Evolutionary conservation across 2,888 invertebrate genomes (phyloP).

Genomic region (Eremobia ochroleuca): DNA sequence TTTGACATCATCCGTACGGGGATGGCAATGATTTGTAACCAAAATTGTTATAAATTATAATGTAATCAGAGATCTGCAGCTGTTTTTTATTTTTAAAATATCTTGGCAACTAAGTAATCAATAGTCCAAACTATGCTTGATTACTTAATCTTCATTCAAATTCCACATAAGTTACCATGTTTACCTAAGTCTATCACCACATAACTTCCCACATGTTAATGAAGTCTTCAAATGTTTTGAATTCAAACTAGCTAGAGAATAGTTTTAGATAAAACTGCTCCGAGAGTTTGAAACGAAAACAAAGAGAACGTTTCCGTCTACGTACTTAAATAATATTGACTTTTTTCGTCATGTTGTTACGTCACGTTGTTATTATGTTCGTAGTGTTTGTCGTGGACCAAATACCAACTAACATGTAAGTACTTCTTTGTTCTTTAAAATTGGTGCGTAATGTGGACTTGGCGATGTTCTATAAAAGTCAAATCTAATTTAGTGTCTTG

Average conservation of each 20-base stretch:
- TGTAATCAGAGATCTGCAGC: not conserved
- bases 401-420: not conserved
- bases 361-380: not conserved
- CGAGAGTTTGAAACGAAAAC: constrained; percentile 23
- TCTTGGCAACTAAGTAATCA: not conserved
- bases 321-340: constrained; percentile 21
- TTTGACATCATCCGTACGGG: not conserved
- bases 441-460: not conserved
- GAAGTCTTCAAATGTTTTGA: constrained; percentile 47
- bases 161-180: not conserved
- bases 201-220: constrained; percentile 34
- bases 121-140: too few species aligned
- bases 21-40: not conserved
- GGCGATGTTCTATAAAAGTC: too few species aligned
- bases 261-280: constrained; percentile 46
- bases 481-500: not conserved
- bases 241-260: constrained; percentile 48
- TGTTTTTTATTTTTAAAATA: not conserved
- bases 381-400: not conserved
- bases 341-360: constrained; percentile 7
- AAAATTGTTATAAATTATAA: not conserved
- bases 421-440: not conserved
- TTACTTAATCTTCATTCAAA: not conserved
- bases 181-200: constrained; percentile 10
- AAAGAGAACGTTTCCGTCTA: constrained; percentile 19